Percentiles rank a stretch among this genome's conserved stretches.
Evolutionary conservation across 2,888 invertebrate genomes (phyloP).

Genomic region (Sarcophaga rosellei): DNA sequence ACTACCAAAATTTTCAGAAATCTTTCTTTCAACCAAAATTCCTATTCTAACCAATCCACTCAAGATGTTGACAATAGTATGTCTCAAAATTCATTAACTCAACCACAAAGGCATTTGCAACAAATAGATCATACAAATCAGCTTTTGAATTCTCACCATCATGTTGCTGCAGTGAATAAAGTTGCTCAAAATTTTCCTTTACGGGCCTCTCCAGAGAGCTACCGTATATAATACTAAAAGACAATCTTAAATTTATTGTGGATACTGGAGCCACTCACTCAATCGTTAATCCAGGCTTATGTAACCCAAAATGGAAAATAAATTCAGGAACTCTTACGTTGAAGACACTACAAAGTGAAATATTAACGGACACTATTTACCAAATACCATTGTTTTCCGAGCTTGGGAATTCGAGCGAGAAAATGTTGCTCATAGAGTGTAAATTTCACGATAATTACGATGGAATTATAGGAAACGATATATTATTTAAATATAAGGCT

Average conservation of each 20-base stretch:
- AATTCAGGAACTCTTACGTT: background rate
- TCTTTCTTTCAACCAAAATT: background rate
- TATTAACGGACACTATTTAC: conserved; percentile 11
- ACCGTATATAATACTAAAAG: conserved; percentile 34
- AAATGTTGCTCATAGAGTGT: conserved; percentile 4
- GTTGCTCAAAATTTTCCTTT: background rate
- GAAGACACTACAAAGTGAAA: conserved; percentile 14
- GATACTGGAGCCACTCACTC: background rate
- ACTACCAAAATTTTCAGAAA: background rate
- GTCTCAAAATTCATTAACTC: background rate
- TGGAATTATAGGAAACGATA: conserved; percentile 31
- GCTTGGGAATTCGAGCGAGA: conserved; percentile 16
- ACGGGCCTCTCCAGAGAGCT: conserved; percentile 9
- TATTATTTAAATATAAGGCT: conserved; percentile 14
- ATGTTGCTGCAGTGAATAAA: background rate
- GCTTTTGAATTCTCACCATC: background rate
- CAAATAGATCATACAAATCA: background rate
- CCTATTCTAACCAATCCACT: too few species aligned
- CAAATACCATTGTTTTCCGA: conserved; percentile 31
- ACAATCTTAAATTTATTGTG: conserved; percentile 24
- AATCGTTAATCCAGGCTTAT: conserved; percentile 31
- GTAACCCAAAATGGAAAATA: conserved; percentile 40
- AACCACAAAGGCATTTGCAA: background rate
- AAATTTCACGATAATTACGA: conserved; percentile 19
- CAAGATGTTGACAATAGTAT: background rate